Percentiles rank a stretch among this genome's conserved stretches.
Evolutionary conservation across 92 coral and sea anemone species (phyloP).

Genomic region (Ricordea florida): DNA sequence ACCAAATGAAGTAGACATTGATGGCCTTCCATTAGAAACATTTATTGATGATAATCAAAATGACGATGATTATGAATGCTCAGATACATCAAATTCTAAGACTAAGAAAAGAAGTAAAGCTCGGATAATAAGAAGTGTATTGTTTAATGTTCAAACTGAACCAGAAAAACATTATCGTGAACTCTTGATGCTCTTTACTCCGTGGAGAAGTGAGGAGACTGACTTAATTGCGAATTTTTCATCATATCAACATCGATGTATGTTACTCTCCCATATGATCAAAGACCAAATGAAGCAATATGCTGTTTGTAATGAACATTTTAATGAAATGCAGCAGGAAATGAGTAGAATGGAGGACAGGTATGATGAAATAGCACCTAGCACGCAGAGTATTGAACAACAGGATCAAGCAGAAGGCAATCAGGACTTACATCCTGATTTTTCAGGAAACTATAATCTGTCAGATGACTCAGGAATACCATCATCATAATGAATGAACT

Average conservation of each 20-base stretch:
- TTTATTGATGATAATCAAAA: constrained; percentile 44
- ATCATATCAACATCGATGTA: constrained; percentile 46
- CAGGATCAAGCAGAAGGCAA: constrained; percentile 66
- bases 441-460: constrained; percentile 41
- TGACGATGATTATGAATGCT: constrained; percentile 10
- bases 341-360: constrained; percentile 50
- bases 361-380: constrained; percentile 63
- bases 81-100: neutral
- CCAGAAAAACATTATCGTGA: constrained; percentile 55
- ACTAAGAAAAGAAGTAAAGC: constrained; percentile 43
- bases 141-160: constrained; percentile 37
- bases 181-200: constrained; percentile 65
- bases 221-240: constrained; percentile 50
- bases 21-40: constrained; percentile 49
- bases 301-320: constrained; percentile 51
- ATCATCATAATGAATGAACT: constrained; percentile 71
- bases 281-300: constrained; percentile 47
- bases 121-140: constrained; percentile 28
- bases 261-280: constrained; percentile 12
- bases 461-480: constrained; percentile 72
- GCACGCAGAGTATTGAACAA: constrained; percentile 48
- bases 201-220: constrained; percentile 64
- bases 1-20: constrained; percentile 44
- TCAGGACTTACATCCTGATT: constrained; percentile 70
- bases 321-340: constrained; percentile 63